These are phyloP conservation scores for Rhinoderma darwinii DNA, from an alignment of 2,113 vertebrate species.

Conservation along the genomic window DNA sequence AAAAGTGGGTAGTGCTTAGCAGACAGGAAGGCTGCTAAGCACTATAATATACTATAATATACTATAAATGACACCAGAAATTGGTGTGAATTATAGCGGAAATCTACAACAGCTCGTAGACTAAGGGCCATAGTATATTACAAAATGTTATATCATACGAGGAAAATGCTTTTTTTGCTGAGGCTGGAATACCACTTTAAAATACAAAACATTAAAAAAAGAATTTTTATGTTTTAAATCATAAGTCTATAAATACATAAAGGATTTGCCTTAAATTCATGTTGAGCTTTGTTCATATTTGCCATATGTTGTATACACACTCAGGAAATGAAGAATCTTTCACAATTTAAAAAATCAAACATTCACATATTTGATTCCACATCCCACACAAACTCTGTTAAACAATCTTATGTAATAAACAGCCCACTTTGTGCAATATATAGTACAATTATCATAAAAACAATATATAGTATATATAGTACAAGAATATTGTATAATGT, in stretches of 20 bases:
- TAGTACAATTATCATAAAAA: too few relatives aligned
- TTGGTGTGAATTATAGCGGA: too few relatives aligned
- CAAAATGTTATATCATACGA: too few relatives aligned
- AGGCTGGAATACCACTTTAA: neutral
- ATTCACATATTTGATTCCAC: conserved; percentile 5
- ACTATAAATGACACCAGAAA: too few relatives aligned
- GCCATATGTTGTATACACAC: conserved; percentile 22
- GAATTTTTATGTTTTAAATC: neutral
- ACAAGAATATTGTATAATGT: too few relatives aligned
- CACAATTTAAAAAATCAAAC: conserved; percentile 35
- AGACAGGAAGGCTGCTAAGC: too few relatives aligned
- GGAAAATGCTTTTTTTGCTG: too few relatives aligned
- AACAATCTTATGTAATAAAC: conserved; percentile 11
- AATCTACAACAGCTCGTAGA: too few relatives aligned
- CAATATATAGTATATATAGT: too few relatives aligned
- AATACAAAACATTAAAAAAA: neutral
- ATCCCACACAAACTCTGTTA: conserved; percentile 11
- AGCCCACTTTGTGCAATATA: neutral
- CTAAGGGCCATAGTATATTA: too few relatives aligned
- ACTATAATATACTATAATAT: too few relatives aligned
- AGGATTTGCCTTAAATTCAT: conserved; percentile 19
- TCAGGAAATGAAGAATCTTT: conserved; percentile 9
- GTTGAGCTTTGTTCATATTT: conserved; percentile 1
- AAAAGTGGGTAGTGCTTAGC: too few relatives aligned
- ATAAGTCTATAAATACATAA: neutral